phyloP scores from a whole-genome alignment of 2,797 vertebrate genomes.

The Sparidentex hasta region DNA sequence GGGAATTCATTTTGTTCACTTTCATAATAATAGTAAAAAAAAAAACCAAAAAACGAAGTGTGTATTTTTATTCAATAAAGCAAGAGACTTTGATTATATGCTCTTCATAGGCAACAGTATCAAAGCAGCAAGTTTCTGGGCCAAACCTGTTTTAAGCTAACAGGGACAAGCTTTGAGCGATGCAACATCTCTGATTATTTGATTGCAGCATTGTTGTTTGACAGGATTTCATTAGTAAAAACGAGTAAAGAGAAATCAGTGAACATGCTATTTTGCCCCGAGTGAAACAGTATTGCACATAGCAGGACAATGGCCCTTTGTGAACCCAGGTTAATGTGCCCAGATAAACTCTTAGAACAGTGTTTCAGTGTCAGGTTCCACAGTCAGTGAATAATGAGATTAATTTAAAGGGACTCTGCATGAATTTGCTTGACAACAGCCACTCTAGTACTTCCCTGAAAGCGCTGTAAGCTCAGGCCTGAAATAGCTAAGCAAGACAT shows the following conservation, averaged over 20 bases:
- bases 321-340: slow-evolving; percentile 30
- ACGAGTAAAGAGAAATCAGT: neutral
- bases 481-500: neutral
- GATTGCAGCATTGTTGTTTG: neutral
- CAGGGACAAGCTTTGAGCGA: neutral
- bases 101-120: neutral
- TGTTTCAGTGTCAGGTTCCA: neutral
- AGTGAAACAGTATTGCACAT: slow-evolving; percentile 8
- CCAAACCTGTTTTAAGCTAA: slow-evolving; percentile 6
- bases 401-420: neutral
- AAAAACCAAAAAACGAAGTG: too few species aligned
- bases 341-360: slow-evolving; percentile 22
- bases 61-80: neutral
- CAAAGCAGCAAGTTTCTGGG: slow-evolving; percentile 4
- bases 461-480: neutral
- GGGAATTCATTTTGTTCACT: too few species aligned
- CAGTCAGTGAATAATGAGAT: slow-evolving; percentile 20
- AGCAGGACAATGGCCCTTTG: neutral
- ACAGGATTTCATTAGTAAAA: neutral
- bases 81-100: neutral
- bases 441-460: neutral
- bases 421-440: slow-evolving; percentile 9
- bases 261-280: neutral
- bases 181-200: slow-evolving; percentile 3
- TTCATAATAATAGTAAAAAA: too few species aligned